Percentiles rank a stretch among this genome's conserved stretches.
Evolutionary conservation across 2,888 invertebrate species (phyloP).

Genomic region (Eulithis prunata): DNA sequence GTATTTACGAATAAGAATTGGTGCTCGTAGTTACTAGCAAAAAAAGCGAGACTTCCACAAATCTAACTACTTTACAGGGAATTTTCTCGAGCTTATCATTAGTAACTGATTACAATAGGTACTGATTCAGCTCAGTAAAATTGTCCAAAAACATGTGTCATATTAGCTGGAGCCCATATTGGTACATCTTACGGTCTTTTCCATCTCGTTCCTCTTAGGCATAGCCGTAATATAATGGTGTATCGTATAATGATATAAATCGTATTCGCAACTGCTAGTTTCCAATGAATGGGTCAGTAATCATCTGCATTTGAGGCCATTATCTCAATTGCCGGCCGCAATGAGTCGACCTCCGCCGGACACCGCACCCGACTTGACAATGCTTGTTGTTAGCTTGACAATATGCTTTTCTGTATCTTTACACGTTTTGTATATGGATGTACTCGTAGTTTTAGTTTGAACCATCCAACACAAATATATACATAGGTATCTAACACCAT

Average conservation of each 20-base stretch:
- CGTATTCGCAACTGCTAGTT: slow-evolving; percentile 68
- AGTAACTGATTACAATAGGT: too few relatives aligned
- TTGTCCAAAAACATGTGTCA: too few relatives aligned
- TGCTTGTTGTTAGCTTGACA: slow-evolving; percentile 71
- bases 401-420: slow-evolving; percentile 65
- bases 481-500: too few relatives aligned
- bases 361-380: slow-evolving; percentile 75
- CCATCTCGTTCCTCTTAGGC: neutral
- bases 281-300: slow-evolving; percentile 80
- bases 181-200: neutral
- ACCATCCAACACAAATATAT: neutral
- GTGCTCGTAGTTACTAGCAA: too few relatives aligned
- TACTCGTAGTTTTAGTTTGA: slow-evolving; percentile 9
- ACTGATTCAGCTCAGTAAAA: too few relatives aligned
- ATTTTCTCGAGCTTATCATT: too few relatives aligned
- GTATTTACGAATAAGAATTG: too few relatives aligned
- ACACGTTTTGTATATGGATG: slow-evolving; percentile 41
- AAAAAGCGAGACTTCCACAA: too few relatives aligned
- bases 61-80: too few relatives aligned
- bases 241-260: slow-evolving; percentile 62
- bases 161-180: too few relatives aligned
- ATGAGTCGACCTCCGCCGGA: slow-evolving; percentile 78
- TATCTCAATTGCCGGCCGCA: slow-evolving; percentile 81
- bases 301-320: slow-evolving; percentile 81
- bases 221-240: slow-evolving; percentile 1